phyloP scores from a whole-genome alignment of 2,888 invertebrate genomes.

The Lasius fuliginosus region DNA sequence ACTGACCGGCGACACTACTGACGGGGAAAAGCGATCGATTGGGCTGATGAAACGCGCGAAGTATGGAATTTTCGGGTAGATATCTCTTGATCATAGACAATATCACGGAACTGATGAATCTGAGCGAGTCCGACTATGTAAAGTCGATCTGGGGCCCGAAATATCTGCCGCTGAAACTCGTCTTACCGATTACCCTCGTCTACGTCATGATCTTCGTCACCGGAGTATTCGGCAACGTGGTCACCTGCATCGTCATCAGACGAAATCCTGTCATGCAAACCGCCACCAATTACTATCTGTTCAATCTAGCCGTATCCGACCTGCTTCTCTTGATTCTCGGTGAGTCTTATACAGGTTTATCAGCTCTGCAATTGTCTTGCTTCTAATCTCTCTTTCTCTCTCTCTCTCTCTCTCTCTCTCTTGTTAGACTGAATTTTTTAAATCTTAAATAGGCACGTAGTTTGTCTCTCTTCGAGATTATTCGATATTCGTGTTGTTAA shows the following conservation, averaged over 20 bases:
- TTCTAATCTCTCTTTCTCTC: not conserved
- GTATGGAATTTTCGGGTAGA: conserved; percentile 62
- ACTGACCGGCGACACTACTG: not conserved
- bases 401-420: too few relatives aligned
- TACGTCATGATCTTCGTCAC: conserved; percentile 93
- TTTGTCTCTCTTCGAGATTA: not conserved
- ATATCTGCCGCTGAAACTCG: conserved; percentile 87
- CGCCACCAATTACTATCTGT: conserved; percentile 96
- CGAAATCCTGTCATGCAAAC: conserved; percentile 94
- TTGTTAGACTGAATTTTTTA: not conserved
- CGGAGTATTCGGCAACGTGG: conserved; percentile 93
- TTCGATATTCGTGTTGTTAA: too few relatives aligned
- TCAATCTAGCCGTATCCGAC: conserved; percentile 96
- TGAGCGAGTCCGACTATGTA: conserved; percentile 89
- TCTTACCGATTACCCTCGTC: conserved; percentile 89
- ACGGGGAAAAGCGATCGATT: not conserved
- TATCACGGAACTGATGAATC: conserved; percentile 87
- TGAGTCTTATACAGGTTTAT: conserved; percentile 84
- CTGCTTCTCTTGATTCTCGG: conserved; percentile 93
- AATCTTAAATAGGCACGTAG: not conserved
- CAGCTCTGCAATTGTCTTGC: not conserved
- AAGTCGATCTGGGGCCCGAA: conserved; percentile 89
- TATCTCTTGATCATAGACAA: conserved; percentile 73
- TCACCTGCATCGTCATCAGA: conserved; percentile 95
- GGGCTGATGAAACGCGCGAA: conserved; percentile 28